These are phyloP conservation scores for Cremastinae sp. DNA, from an alignment of 2,888 invertebrate species.

Conservation along the genomic window DNA sequence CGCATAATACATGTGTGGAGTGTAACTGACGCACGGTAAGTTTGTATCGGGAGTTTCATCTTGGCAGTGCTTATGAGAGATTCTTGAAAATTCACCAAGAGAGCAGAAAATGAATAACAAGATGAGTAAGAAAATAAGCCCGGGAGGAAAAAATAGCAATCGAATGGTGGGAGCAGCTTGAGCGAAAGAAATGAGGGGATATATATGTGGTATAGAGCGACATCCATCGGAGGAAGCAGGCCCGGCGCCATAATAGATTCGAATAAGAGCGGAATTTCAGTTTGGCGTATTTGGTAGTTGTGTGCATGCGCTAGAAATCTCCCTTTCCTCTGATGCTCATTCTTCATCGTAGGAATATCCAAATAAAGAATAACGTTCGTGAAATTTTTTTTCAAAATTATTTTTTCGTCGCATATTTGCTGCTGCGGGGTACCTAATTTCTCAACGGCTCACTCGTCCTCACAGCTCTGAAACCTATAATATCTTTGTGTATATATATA, in stretches of 20 bases:
- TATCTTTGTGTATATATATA: too few relatives aligned
- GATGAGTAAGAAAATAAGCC: too few relatives aligned
- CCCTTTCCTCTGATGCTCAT: neutral
- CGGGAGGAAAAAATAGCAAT: too few relatives aligned
- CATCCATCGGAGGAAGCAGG: conserved; percentile 60
- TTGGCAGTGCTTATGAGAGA: conserved; percentile 46
- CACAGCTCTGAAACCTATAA: too few relatives aligned
- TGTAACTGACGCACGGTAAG: conserved; percentile 8
- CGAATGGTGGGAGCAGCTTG: conserved; percentile 28
- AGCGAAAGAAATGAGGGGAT: conserved; percentile 18
- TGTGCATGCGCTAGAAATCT: conserved; percentile 46
- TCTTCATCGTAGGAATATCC: too few relatives aligned
- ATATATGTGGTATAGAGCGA: conserved; percentile 52
- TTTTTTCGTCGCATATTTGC: too few relatives aligned
- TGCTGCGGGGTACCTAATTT: too few relatives aligned
- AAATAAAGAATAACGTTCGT: too few relatives aligned
- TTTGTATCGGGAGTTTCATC: conserved; percentile 35
- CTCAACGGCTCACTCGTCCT: too few relatives aligned
- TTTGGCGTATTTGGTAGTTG: conserved; percentile 38
- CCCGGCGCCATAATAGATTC: conserved; percentile 62
- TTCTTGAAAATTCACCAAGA: conserved; percentile 27
- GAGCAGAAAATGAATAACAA: conserved; percentile 27
- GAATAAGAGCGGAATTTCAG: conserved; percentile 64
- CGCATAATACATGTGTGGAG: too few relatives aligned
- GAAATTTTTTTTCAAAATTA: too few relatives aligned